Evolutionary conservation across 2,797 vertebrate genomes (phyloP).

Genomic region (Catharus ustulatus): DNA sequence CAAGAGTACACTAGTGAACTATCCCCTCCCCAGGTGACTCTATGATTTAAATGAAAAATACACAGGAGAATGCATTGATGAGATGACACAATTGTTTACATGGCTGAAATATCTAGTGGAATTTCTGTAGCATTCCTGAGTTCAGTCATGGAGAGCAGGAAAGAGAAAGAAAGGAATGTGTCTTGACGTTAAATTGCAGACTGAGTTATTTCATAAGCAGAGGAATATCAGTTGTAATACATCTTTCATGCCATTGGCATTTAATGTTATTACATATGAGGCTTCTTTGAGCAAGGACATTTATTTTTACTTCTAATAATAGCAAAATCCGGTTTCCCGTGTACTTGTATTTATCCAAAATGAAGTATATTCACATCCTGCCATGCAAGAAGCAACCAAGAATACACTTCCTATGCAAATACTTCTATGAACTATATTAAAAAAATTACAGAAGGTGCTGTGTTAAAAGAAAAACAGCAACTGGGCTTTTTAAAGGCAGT

Average conservation of each 20-base stretch:
- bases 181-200: background rate
- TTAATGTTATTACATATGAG: constrained; percentile 21
- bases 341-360: background rate
- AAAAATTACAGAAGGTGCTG: background rate
- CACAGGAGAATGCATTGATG: background rate
- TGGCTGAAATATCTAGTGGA: background rate
- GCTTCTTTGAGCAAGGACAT: background rate
- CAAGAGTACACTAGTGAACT: background rate
- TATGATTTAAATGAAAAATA: background rate
- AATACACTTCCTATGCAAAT: background rate
- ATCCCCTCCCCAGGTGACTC: background rate
- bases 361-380: background rate
- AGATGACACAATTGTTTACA: background rate
- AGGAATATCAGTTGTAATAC: background rate
- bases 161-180: background rate
- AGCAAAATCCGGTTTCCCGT: background rate
- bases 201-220: background rate
- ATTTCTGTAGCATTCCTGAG: background rate
- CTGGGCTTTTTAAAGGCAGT: background rate
- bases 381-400: background rate
- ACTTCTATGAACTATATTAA: background rate
- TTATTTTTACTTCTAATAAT: constrained; percentile 9
- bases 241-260: background rate
- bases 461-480: background rate
- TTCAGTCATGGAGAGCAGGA: background rate